Percentiles rank a stretch among this genome's conserved stretches.
phyloP scores from a whole-genome alignment of 2,888 invertebrate genomes.

The Lapara coniferarum region DNA sequence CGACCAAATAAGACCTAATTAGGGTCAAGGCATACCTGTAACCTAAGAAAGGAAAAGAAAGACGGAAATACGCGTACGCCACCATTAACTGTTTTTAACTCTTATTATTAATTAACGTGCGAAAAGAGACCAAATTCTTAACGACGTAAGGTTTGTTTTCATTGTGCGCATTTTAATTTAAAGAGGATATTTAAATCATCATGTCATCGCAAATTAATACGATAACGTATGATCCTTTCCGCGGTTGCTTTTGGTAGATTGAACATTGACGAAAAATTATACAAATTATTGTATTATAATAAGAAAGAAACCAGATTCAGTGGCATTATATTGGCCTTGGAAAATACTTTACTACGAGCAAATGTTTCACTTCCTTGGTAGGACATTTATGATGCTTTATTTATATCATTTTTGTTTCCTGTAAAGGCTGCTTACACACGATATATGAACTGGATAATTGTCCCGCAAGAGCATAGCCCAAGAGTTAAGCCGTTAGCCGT shows the following conservation, averaged over 20 bases:
- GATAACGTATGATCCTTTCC: not conserved
- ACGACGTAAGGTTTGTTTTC: not conserved
- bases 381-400: not conserved
- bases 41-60: conserved; percentile 22
- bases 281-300: not conserved
- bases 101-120: not conserved
- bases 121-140: not conserved
- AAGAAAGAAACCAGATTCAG: not conserved
- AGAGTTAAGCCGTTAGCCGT: too few relatives aligned
- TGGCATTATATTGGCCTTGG: conserved; percentile 8
- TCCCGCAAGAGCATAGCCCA: too few relatives aligned
- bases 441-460: too few relatives aligned
- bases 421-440: not conserved
- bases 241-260: not conserved
- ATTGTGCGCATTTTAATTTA: not conserved
- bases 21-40: conserved; percentile 5
- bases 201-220: not conserved
- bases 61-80: not conserved
- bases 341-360: not conserved
- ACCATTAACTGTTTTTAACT: not conserved
- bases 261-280: not conserved
- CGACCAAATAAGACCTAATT: conserved; percentile 7
- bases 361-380: conserved; percentile 4
- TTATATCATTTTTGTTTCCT: not conserved
- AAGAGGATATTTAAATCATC: not conserved